These are phyloP conservation scores for Pammene aurita DNA, from an alignment of 2,888 invertebrate genomes.

Conservation along the genomic window DNA sequence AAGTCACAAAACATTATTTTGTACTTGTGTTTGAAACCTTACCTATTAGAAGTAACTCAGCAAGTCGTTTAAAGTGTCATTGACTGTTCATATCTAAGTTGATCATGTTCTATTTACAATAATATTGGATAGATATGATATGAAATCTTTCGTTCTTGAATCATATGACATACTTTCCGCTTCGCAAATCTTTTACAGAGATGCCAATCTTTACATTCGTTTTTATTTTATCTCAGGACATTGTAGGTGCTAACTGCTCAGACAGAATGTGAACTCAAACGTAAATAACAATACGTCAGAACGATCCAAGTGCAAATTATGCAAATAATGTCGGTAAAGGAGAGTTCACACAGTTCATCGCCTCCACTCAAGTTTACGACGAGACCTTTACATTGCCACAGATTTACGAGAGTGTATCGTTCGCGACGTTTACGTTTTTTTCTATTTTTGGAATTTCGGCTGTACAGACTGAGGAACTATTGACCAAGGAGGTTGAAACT, in stretches of 20 bases:
- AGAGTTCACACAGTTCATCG: conserved; percentile 30
- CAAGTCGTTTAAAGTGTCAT: background rate
- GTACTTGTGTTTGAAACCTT: background rate
- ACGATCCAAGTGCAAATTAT: conserved; percentile 21
- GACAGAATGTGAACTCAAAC: conserved; percentile 14
- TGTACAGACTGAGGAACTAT: background rate
- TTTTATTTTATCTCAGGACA: background rate
- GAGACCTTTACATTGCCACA: conserved; percentile 17
- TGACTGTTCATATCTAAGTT: too few species aligned
- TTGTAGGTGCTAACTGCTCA: background rate
- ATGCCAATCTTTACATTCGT: background rate
- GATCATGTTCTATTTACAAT: too few species aligned
- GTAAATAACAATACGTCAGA: conserved; percentile 22
- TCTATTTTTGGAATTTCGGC: conserved; percentile 28
- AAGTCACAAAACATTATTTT: background rate
- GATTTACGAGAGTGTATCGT: conserved; percentile 31
- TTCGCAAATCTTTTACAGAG: background rate
- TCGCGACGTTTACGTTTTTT: conserved; percentile 20
- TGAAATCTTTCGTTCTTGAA: background rate
- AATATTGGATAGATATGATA: background rate
- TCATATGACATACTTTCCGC: background rate
- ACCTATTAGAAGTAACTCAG: background rate
- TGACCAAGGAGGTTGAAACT: too few species aligned
- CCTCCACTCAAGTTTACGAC: conserved; percentile 32
- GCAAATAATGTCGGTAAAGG: conserved; percentile 23